Conservation (phyloP, 2,888 invertebrate genomes). For the Mactromeris polynyma region DNA sequence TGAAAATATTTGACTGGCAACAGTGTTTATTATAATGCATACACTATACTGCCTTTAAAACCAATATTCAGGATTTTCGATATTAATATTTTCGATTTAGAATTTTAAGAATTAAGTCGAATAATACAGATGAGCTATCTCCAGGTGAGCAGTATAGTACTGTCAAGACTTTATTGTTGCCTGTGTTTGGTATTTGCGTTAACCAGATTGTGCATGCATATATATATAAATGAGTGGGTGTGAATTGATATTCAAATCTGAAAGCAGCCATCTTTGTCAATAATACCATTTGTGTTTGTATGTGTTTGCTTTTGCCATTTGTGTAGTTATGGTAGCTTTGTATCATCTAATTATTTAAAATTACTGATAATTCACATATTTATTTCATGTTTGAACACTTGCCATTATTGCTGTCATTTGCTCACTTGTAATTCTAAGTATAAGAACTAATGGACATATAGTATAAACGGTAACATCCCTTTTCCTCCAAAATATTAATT, state of each 20-base stretch:
- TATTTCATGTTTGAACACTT: background rate
- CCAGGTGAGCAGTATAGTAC: no score
- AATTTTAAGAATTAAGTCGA: no score
- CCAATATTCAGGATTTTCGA: no score
- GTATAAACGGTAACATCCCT: background rate
- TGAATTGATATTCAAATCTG: background rate
- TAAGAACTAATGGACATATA: no score
- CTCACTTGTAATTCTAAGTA: no score
- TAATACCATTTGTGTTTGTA: constrained; percentile 16
- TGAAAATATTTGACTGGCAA: no score
- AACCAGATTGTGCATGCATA: constrained; percentile 12
- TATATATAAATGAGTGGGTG: background rate
- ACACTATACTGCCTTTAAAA: no score
- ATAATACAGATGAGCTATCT: no score
- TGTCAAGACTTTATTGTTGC: no score
- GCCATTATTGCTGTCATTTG: background rate
- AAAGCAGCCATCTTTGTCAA: constrained; percentile 12
- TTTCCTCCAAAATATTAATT: background rate
- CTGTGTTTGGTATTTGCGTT: background rate
- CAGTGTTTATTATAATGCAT: no score
- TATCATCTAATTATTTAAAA: constrained; percentile 1
- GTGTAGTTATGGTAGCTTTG: constrained; percentile 3
- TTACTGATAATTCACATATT: background rate
- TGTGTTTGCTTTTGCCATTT: constrained; percentile 1
- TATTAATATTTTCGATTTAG: no score